phyloP scores from a whole-genome alignment of 2,113 vertebrate species.

The Artemisiospiza belli region DNA sequence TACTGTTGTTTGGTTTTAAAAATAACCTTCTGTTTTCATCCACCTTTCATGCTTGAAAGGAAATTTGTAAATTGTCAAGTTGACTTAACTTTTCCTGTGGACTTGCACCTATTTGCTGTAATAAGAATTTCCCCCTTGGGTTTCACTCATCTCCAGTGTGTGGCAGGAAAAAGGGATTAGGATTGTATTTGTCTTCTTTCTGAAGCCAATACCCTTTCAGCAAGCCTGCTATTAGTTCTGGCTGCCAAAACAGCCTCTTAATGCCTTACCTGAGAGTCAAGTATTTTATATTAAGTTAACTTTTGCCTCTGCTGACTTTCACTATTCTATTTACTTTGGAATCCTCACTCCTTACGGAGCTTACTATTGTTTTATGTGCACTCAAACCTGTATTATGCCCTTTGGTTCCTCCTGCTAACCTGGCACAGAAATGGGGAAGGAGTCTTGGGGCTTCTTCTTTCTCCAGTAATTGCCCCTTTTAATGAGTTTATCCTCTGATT shows the following conservation, averaged over 20 bases:
- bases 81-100: slow-evolving; percentile 77
- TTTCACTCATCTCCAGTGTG: slow-evolving; percentile 71
- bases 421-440: slow-evolving; percentile 7
- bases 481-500: slow-evolving; percentile 70
- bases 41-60: slow-evolving; percentile 70
- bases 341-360: slow-evolving; percentile 27
- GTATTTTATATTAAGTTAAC: slow-evolving; percentile 67
- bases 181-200: slow-evolving; percentile 70
- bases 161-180: slow-evolving; percentile 72
- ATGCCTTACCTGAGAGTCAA: slow-evolving; percentile 72
- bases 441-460: slow-evolving; percentile 40
- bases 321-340: slow-evolving; percentile 60
- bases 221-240: slow-evolving; percentile 70
- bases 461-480: slow-evolving; percentile 59
- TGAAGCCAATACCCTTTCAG: slow-evolving; percentile 72
- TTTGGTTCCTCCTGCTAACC: slow-evolving; percentile 51
- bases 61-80: slow-evolving; percentile 76
- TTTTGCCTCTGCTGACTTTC: slow-evolving; percentile 64
- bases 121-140: slow-evolving; percentile 67
- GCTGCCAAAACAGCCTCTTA: slow-evolving; percentile 73
- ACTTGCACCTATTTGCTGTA: slow-evolving; percentile 74
- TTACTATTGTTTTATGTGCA: slow-evolving; percentile 67
- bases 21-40: slow-evolving; percentile 62
- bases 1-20: slow-evolving; percentile 54
- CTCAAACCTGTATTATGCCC: slow-evolving; percentile 50